Base-by-base conservation (phyloP, 2,888 invertebrate species). In the Coelogynopora nodosa region DNA sequence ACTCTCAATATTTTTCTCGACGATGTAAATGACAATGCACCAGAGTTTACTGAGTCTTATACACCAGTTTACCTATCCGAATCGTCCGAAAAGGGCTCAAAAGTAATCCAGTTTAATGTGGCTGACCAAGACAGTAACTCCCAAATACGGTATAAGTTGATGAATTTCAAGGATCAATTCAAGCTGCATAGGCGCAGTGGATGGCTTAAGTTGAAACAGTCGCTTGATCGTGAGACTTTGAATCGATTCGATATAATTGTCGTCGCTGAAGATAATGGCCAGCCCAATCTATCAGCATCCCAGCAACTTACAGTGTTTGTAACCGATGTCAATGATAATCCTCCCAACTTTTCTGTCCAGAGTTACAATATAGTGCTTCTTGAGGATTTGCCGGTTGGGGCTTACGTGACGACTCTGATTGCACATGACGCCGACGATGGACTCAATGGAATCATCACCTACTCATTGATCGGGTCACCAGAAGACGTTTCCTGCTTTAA, bases 241-340 rank as follows among this genome's bases (percentile, higher is more conserved):
- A 80, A 31, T 82, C 30, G 80, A 5, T 86, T 31, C 30, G 80
- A 28, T 23, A 0, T 86, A 0, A 2, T 85, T 28, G 30, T 85
- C 0, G 85, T 74, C 0, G 85, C 85, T 1, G 67, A 29, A 27
- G 85, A 85, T 30, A 23, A 23, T n/a, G 74, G 30, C 28, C 67
- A 26, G 13, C 26, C 27, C 18, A 28, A 26, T 0, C 85, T 85
- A 0, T 28, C 86, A 23, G 1, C 86, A 0, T 29, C 86, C 30
- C 29, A 28, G 5, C 86, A 86, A 49, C 27, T 87, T 2, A 28
- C 27, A 26, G 67, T 87, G 23, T 67, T 86, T 23, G 84, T 87
- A 1, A 67, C 87, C 0, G 87, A 87, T 86, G 30, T 87, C 23
- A 87, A 87, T 74, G 87, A 87, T 31, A 87, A 87, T 74, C 23